Conservation (phyloP, 2,888 invertebrate genomes). For the Stenichneumon culpator region DNA sequence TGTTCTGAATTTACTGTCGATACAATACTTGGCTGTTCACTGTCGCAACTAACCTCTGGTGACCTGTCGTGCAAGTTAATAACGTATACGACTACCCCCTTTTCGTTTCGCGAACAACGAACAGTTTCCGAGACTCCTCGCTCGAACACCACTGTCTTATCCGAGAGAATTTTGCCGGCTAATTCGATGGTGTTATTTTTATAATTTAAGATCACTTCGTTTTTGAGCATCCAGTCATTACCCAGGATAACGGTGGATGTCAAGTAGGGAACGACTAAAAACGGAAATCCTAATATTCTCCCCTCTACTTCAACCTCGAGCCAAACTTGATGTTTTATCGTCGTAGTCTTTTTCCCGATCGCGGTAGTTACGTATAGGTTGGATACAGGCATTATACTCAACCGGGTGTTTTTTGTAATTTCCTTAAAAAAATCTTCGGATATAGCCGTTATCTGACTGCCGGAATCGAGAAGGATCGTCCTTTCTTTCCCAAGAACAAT, state of each 20-base stretch:
- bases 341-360: constrained; percentile 44
- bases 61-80: not conserved
- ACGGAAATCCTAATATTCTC: not conserved
- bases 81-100: not conserved
- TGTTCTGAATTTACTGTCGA: too few relatives aligned
- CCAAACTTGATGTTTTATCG: constrained; percentile 30
- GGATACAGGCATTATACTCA: constrained; percentile 38
- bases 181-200: constrained; percentile 20
- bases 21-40: not conserved
- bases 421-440: constrained; percentile 50
- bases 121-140: too few relatives aligned
- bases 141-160: too few relatives aligned
- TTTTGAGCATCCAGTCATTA: constrained; percentile 25
- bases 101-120: not conserved
- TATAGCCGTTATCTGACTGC: constrained; percentile 54
- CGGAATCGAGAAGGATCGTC: constrained; percentile 49
- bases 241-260: constrained; percentile 14
- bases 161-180: not conserved
- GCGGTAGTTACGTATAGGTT: constrained; percentile 43
- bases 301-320: not conserved
- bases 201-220: constrained; percentile 35
- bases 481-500: not conserved
- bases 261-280: constrained; percentile 9
- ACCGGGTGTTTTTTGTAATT: not conserved
- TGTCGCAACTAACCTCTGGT: not conserved